Evolutionary conservation across 2,797 vertebrate genomes (phyloP), one percentile per base, ranked within the genome.

Genomic region (Sebastolobus alascanus): DNA sequence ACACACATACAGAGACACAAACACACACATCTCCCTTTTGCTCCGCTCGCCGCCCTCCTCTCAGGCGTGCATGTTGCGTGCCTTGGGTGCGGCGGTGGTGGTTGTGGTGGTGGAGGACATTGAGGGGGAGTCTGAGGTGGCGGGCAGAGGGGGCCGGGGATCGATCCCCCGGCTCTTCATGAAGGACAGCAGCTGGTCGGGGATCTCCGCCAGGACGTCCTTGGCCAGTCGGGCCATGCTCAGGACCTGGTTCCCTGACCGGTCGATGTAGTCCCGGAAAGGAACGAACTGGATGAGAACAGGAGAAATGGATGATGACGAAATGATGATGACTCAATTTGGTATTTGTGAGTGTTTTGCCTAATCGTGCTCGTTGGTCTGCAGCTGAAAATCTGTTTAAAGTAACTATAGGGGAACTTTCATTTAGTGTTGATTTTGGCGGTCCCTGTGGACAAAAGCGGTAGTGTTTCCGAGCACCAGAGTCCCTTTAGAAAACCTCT

Each of bases 141-240:
- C 82, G 0, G 89, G 93, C 64, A 84, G 92, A 18, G 95, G 90
- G 9, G 95, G 95, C 3, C 95, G 92, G 5, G 97, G 96, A 85
- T 96, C 95, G 16, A 97, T 95, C 72, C 96, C 96, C 20, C 94
- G 93, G 79, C 92, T 95, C 84, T 97, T 97, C 97, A 98, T 98
- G 81, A 97, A 98, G 68, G 97, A 97, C 73, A 98, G 94, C 83
- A 98, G 95, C 93, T 98, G 97, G 78, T 98, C 97, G 0, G 97
- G 97, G 80, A 98, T 97, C 92, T 97, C 97, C 0, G 97, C 97
- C 82, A 98, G 91, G 38, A 97, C 97, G 1, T 98, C 97, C 80
- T 97, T 97, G n/a, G 97, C 97, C 85, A 98, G 92, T 9, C 96
- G 95, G 5, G 97, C 98, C 98, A 99, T 99, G 92, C 97, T 99